Conservation (phyloP, 2,888 invertebrate species). For the Coleophora deauratella region DNA sequence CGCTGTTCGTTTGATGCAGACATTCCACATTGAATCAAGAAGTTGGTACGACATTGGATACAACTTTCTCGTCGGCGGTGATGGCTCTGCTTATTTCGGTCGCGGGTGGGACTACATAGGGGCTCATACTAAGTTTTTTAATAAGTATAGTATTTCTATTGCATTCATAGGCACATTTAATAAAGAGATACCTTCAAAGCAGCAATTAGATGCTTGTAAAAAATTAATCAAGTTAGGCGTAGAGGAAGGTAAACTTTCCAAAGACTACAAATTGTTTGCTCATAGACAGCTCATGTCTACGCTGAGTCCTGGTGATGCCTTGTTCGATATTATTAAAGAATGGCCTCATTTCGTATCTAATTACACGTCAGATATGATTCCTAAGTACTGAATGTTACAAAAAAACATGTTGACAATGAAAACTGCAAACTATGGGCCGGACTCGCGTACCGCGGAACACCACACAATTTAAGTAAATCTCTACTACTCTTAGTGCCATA, state of each 20-base stretch:
- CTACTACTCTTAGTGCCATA: no score
- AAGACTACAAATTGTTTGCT: slow-evolving; percentile 79
- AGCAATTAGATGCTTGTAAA: slow-evolving; percentile 75
- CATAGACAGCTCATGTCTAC: slow-evolving; percentile 79
- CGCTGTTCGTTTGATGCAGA: slow-evolving; percentile 77
- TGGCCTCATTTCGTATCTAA: slow-evolving; percentile 79
- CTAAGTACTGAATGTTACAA: slow-evolving; percentile 29
- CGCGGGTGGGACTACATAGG: slow-evolving; percentile 84
- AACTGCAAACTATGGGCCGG: no score
- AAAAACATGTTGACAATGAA: no score
- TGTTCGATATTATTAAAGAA: slow-evolving; percentile 77
- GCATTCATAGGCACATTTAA: slow-evolving; percentile 84
- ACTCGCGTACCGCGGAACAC: no score
- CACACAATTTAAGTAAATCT: no score
- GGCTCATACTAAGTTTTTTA: slow-evolving; percentile 80
- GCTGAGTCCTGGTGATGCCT: slow-evolving; percentile 78
- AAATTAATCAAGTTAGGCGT: slow-evolving; percentile 78
- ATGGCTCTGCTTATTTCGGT: slow-evolving; percentile 82
- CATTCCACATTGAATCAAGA: slow-evolving; percentile 78
- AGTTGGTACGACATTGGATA: slow-evolving; percentile 81
- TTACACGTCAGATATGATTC: slow-evolving; percentile 28
- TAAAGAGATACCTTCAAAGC: slow-evolving; percentile 55
- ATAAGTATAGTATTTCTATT: slow-evolving; percentile 78
- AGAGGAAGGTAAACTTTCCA: slow-evolving; percentile 70
- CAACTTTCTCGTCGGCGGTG: slow-evolving; percentile 86